Base-by-base conservation (phyloP, 2,888 invertebrate genomes). In the Epinotia nisella region DNA sequence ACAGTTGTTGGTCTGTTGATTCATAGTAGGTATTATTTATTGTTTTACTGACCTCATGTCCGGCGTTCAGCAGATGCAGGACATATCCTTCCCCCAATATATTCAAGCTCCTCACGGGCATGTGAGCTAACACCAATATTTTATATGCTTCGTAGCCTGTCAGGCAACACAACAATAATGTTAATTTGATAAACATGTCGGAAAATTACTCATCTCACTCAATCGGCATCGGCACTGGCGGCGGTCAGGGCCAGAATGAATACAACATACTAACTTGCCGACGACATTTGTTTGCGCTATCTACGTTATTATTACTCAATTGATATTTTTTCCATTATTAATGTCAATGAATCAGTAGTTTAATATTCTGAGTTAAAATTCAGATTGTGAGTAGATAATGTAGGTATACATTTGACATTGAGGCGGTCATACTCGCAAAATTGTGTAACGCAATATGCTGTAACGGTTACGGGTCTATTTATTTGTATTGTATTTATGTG, bases 51-150 rank as follows among this genome's bases (percentile, higher is more conserved):
- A 67, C 67, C 49, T 68, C 56, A 61, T 72, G 72, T 29, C 72
- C 67, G 29, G 67, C 67, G 7, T 61, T 24, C 17, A 49, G 10
- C 56, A 72, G 39, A 51, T 61, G 67, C 10, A 67, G 55, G 15
- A 62, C 45, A 35, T 72, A 72, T 62, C 72, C 67, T 62, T 72
- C 72, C 17, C 67, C 72, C 24, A 72, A 61, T 49, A 72, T 72
- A 21, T 72, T 72, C 10, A 72, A 29, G 49, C 72, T 72, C 29
- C 72, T 67, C 13, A 72, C 49, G 4, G 72, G 72, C 51, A 61
- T 58, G 1, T 45, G 67, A 21, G 67, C 67, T 39, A 72, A 24
- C 17, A 72, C 19, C 5, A 72, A 29, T 29, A 72, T 67, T 15
- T 68, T 72, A 62, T 61, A 72, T 4, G 67, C 72, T 2, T 68